Percentiles rank a stretch among this genome's conserved stretches.
Evolutionary conservation across 1,140 invertebrate genomes (phyloP).

Genomic region (Drosophila biarmipes): DNA sequence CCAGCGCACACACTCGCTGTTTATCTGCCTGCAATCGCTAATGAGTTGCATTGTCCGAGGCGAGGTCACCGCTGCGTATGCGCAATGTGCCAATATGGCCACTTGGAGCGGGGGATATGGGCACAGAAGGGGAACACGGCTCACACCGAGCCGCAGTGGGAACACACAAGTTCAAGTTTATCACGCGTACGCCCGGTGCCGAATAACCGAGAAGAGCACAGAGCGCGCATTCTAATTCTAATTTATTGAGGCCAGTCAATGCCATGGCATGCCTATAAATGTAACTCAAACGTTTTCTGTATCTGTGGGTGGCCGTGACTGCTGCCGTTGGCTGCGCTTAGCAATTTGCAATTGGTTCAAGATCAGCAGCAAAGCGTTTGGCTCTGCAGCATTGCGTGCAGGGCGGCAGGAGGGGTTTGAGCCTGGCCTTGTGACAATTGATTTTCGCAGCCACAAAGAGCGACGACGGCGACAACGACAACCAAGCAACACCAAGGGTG

Average conservation of each 20-base stretch:
- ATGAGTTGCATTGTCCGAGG: slow-evolving; percentile 60
- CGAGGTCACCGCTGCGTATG: slow-evolving; percentile 69
- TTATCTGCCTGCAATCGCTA: slow-evolving; percentile 52
- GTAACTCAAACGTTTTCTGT: slow-evolving; percentile 51
- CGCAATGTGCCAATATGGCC: slow-evolving; percentile 73
- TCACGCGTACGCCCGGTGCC: slow-evolving; percentile 53
- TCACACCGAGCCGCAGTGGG: slow-evolving; percentile 4
- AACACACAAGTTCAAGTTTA: slow-evolving; percentile 72
- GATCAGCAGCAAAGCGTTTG: slow-evolving; percentile 62
- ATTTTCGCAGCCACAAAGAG: slow-evolving; percentile 50
- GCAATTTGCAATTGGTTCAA: slow-evolving; percentile 80
- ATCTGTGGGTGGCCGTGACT: slow-evolving; percentile 59
- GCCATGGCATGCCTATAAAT: slow-evolving; percentile 62
- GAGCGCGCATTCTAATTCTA: slow-evolving; percentile 59
- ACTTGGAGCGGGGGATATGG: slow-evolving; percentile 14
- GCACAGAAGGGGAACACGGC: not conserved
- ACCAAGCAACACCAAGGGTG: slow-evolving; percentile 25
- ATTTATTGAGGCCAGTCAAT: slow-evolving; percentile 64
- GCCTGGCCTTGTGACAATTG: slow-evolving; percentile 58
- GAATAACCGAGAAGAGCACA: slow-evolving; percentile 12
- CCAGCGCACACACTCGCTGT: slow-evolving; percentile 24
- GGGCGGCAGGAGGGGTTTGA: not conserved
- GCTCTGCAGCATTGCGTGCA: slow-evolving; percentile 37
- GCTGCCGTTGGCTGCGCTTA: slow-evolving; percentile 43
- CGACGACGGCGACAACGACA: slow-evolving; percentile 5